Evolutionary conservation across 2,888 invertebrate genomes (phyloP).

Genomic region (Psylliodes chrysocephalus): DNA sequence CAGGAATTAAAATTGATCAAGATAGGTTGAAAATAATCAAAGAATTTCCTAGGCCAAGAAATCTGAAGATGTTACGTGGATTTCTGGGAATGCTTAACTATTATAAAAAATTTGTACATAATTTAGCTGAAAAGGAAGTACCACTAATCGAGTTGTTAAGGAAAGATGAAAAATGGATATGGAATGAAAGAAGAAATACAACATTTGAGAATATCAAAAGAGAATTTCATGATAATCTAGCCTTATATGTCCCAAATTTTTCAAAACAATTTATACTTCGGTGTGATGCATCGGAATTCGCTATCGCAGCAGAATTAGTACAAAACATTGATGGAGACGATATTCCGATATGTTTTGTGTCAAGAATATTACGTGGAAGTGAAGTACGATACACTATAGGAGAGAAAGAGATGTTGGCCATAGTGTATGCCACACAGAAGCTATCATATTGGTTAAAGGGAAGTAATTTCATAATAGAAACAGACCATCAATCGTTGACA

Average conservation of each 20-base stretch:
- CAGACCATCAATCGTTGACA: conserved; percentile 22
- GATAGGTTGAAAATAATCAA: conserved; percentile 13
- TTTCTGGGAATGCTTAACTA: conserved; percentile 29
- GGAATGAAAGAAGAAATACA: conserved; percentile 12
- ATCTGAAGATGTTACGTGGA: conserved; percentile 25
- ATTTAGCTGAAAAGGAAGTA: conserved; percentile 16
- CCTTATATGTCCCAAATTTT: conserved; percentile 21
- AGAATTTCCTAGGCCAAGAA: conserved; percentile 13
- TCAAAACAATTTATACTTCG: conserved; percentile 5
- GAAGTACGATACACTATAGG: conserved; percentile 9
- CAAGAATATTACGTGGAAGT: conserved; percentile 5
- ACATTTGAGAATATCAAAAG: conserved; percentile 18
- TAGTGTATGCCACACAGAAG: conserved; percentile 24
- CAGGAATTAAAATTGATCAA: conserved; percentile 14
- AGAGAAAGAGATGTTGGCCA: conserved; percentile 19
- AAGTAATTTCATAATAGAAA: conserved; percentile 21
- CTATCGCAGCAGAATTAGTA: conserved; percentile 20
- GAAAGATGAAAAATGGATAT: conserved; percentile 25
- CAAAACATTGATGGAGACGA: conserved; percentile 3
- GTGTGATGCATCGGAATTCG: conserved; percentile 10
- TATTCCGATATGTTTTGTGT: conserved; percentile 18
- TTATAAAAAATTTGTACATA: conserved; percentile 22
- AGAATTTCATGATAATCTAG: conserved; percentile 3
- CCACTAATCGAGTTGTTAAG: conserved; percentile 19
- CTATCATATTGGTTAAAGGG: conserved; percentile 18